phyloP scores from a whole-genome alignment of 2,113 vertebrate genomes.

The Mobula birostris region DNA sequence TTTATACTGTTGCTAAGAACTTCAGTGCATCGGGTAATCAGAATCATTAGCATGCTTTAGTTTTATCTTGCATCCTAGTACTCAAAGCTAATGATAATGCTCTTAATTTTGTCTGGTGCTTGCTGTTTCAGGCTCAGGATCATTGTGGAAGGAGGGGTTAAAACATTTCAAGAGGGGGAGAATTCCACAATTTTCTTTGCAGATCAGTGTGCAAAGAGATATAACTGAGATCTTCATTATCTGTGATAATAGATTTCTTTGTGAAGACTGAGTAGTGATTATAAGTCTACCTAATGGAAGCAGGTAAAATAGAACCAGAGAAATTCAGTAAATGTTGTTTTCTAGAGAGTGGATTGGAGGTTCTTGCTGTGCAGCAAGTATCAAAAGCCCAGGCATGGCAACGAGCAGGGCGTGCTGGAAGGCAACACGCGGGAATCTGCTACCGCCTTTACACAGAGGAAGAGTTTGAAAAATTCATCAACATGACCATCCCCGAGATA shows the following conservation, averaged over 20 bases:
- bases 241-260: neutral
- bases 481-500: conserved; percentile 87
- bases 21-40: neutral
- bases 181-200: neutral
- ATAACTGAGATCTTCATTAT: neutral
- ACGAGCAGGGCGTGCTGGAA: conserved; percentile 78
- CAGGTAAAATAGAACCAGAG: neutral
- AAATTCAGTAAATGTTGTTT: neutral
- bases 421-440: conserved; percentile 77
- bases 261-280: neutral
- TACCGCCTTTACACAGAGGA: conserved; percentile 91
- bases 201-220: neutral
- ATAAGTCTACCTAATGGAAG: neutral
- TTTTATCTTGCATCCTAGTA: neutral
- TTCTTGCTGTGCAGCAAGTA: conserved; percentile 83
- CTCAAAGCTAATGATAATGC: neutral
- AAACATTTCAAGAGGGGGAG: neutral
- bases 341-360: conserved; percentile 80
- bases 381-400: conserved; percentile 97
- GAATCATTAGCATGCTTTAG: neutral
- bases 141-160: neutral
- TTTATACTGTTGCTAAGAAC: neutral
- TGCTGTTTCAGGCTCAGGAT: neutral
- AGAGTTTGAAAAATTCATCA: conserved; percentile 79
- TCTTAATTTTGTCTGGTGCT: neutral